These are phyloP conservation scores for Dryobotodes eremita DNA, from an alignment of 2,888 invertebrate species.

Conservation along the genomic window DNA sequence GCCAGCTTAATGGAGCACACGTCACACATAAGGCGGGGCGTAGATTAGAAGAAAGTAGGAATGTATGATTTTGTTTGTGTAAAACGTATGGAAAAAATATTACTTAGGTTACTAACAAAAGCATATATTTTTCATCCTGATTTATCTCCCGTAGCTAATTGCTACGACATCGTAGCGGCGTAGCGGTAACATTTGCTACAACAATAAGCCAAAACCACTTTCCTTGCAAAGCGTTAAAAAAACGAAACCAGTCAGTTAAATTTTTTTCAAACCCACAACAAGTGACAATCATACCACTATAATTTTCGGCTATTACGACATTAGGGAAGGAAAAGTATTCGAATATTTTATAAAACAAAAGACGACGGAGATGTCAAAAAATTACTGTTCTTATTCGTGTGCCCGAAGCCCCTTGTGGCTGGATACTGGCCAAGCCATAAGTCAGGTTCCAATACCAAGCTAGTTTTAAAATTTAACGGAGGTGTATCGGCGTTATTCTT, in stretches of 20 bases:
- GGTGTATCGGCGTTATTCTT: slow-evolving; percentile 46
- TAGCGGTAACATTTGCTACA: slow-evolving; percentile 11
- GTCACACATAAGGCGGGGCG: slow-evolving; percentile 11
- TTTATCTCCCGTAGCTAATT: slow-evolving; percentile 14
- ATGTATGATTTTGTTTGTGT: not conserved
- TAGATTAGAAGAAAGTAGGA: slow-evolving; percentile 1
- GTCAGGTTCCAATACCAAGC: slow-evolving; percentile 70
- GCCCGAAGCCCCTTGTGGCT: slow-evolving; percentile 62
- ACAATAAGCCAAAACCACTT: not conserved
- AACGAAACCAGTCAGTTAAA: not conserved
- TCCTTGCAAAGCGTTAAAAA: not conserved
- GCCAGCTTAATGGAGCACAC: slow-evolving; percentile 52
- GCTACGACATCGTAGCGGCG: slow-evolving; percentile 9
- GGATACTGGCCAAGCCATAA: slow-evolving; percentile 75
- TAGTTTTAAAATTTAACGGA: slow-evolving; percentile 72
- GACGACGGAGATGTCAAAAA: slow-evolving; percentile 70
- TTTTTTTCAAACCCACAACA: not conserved
- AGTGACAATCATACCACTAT: not conserved
- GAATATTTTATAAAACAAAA: slow-evolving; percentile 55
- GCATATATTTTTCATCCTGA: not conserved
- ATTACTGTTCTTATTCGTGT: slow-evolving; percentile 72
- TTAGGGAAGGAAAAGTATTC: slow-evolving; percentile 4
- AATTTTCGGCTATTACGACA: not conserved
- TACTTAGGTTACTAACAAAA: not conserved
- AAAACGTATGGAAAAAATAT: not conserved